These are phyloP conservation scores for Sitophilus oryzae DNA, from an alignment of 1,140 invertebrate genomes.

Conservation along the genomic window DNA sequence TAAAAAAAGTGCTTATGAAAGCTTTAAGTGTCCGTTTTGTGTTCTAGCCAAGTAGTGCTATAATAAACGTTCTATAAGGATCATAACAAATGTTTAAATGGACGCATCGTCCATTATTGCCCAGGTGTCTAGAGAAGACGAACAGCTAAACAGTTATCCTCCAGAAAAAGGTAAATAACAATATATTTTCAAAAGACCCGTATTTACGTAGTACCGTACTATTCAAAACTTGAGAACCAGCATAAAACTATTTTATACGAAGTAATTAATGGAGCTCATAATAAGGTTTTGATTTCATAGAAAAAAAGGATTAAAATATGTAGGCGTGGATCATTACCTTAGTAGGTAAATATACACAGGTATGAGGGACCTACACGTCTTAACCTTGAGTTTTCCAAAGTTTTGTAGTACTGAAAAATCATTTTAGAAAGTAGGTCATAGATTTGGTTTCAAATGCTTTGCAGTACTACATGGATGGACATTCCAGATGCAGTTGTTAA, in stretches of 20 bases:
- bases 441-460: too few species aligned
- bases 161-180: slow-evolving; percentile 82
- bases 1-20: background rate
- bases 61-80: slow-evolving; percentile 4
- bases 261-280: background rate
- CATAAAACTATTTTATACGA: background rate
- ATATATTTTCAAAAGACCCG: slow-evolving; percentile 4
- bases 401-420: slow-evolving; percentile 26
- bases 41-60: background rate
- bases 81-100: slow-evolving; percentile 77
- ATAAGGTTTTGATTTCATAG: background rate
- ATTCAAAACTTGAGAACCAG: background rate
- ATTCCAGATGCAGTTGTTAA: background rate
- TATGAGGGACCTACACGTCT: slow-evolving; percentile 28
- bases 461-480: background rate
- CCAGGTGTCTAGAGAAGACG: slow-evolving; percentile 94
- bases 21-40: slow-evolving; percentile 2
- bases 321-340: slow-evolving; percentile 31
- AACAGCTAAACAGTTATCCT: slow-evolving; percentile 85
- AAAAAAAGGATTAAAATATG: slow-evolving; percentile 11
- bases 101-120: slow-evolving; percentile 98
- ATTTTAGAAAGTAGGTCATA: slow-evolving; percentile 13
- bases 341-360: slow-evolving; percentile 22
- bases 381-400: slow-evolving; percentile 36
- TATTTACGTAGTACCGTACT: background rate